Conservation (phyloP, 2,113 vertebrate species). For the Caloenas nicobarica region DNA sequence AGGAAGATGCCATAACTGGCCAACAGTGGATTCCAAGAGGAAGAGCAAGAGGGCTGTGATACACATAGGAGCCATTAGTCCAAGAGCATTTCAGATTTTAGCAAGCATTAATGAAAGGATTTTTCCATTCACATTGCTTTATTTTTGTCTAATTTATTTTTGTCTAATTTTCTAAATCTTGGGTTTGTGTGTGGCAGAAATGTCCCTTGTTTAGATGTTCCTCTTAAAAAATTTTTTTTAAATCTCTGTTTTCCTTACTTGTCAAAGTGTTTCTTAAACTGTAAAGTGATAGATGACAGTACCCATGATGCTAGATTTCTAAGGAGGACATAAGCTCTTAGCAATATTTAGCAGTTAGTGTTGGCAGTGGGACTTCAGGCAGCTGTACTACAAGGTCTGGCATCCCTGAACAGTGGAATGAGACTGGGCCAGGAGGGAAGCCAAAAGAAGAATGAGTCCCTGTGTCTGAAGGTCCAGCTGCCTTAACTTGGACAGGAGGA, state of each 20-base stretch:
- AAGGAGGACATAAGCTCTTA: not conserved
- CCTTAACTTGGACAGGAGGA: not conserved
- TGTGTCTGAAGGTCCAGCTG: not conserved
- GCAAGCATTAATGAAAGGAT: not conserved
- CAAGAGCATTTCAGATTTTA: not conserved
- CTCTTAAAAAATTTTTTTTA: no score
- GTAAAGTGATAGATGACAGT: not conserved
- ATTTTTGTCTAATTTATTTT: not conserved
- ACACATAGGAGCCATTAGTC: not conserved
- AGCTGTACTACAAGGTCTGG: not conserved
- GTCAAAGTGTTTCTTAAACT: not conserved
- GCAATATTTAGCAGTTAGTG: not conserved
- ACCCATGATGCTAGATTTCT: not conserved
- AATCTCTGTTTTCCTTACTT: not conserved
- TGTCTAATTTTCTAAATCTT: not conserved
- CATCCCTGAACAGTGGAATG: accelerated
- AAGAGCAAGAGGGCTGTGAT: not conserved
- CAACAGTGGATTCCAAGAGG: not conserved
- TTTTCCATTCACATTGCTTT: not conserved
- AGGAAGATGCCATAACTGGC: not conserved
- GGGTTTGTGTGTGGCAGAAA: not conserved
- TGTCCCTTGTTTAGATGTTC: not conserved
- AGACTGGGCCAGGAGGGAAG: not conserved
- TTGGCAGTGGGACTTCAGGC: not conserved
- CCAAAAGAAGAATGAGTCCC: not conserved